Base-by-base conservation (phyloP, 2,113 vertebrate genomes). In the Theropithecus gelada region DNA sequence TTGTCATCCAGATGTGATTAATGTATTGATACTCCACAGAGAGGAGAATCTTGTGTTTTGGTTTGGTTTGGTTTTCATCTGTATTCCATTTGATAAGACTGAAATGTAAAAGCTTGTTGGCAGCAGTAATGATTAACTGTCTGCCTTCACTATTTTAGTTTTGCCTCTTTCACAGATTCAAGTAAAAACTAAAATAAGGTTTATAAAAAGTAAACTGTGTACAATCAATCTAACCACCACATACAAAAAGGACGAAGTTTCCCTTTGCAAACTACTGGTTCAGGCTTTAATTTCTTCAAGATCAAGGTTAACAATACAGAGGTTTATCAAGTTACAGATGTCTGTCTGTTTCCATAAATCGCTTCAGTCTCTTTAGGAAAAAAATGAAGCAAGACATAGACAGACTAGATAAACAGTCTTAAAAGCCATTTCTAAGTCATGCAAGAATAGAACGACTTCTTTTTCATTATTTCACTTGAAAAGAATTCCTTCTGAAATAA, bases 1-100 rank as follows among this genome's bases (percentile, higher is more conserved):
- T 96, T 96, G 96, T 98, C 96, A 97, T 68, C 32, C 98, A 97
- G 94, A 97, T 79, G 61, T 97, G 18, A 97, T 98, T 93, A 98
- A 97, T 94, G 73, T 52, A 73, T 38, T 95, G 86, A 96, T 87
- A 96, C 82, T 93, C 94, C 93, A 89, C 59, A 73, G 95, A 97
- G 83, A 95, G 79, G 91, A 97, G 55, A 88, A 86, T 91, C 94
- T n/a, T 97, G 72, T 10, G 61, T 38, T 80, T 43, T 68, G 16
- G n/a, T 87, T 59, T 17, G 17, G 40, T 89, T 90, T 18, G 57
- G 32, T 76, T 90, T 73, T 97, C 92, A 14, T 30, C 57, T 45
- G 0, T 48, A 90, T 94, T 92, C 88, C 68, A 93, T 72, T 55
- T 96, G 94, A 93, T 40, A 40, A 93, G 50, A 97, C 88, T 38